A percentile compares a stretch with the other conserved stretches of the same genome.
Evolutionary conservation across 2,113 vertebrate genomes (phyloP).

Genomic region (Zosterops pallidus): DNA sequence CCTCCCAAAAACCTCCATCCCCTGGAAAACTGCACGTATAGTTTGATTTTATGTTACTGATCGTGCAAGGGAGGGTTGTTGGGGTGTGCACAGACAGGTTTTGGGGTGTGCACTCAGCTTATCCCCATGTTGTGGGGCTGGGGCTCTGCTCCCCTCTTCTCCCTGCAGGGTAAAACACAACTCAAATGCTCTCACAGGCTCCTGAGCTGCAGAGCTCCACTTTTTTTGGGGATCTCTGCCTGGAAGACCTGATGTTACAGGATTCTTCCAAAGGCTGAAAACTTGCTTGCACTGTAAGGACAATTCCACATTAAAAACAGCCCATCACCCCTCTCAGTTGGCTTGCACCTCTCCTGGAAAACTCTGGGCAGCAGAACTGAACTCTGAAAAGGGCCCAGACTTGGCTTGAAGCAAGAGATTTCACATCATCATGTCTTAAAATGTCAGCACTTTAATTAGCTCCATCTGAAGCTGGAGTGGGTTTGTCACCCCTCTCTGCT

Average conservation of each 20-base stretch:
- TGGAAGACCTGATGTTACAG: not conserved
- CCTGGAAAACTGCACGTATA: fast-evolving
- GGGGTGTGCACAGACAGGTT: not conserved
- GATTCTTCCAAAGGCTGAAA: not conserved
- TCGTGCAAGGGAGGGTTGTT: fast-evolving
- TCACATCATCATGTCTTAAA: conserved; percentile 13
- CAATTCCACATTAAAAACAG: not conserved
- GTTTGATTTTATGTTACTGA: fast-evolving
- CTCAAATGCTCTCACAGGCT: not conserved
- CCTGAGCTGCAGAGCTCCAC: not conserved
- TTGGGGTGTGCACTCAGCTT: not conserved
- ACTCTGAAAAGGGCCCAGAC: conserved; percentile 39
- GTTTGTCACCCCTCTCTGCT: not conserved
- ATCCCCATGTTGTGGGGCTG: not conserved
- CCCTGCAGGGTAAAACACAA: not conserved
- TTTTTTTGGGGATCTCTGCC: not conserved
- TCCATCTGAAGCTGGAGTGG: conserved; percentile 22
- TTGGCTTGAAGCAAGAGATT: conserved; percentile 54
- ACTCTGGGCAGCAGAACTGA: not conserved
- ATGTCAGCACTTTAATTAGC: conserved; percentile 64
- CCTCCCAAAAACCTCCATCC: not conserved
- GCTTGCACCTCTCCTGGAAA: not conserved
- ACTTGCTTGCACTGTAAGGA: not conserved
- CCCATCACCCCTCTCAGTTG: not conserved
- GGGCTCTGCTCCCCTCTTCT: not conserved